phyloP scores from a whole-genome alignment of 2,797 vertebrate species.

The Acanthornis magna region DNA sequence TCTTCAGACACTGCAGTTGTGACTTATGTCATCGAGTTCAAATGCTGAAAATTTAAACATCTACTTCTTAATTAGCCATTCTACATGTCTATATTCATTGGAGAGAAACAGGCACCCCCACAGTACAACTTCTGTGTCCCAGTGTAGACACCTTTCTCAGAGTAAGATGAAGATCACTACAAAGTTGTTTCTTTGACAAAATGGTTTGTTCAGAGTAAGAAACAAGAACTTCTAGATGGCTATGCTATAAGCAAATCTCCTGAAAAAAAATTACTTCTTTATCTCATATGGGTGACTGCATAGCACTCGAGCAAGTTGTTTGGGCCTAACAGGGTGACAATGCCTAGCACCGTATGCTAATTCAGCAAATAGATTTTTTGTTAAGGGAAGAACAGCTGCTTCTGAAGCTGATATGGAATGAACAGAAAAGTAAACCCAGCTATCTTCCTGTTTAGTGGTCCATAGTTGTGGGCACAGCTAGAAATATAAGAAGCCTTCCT shows the following conservation, averaged over 20 bases:
- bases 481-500: background rate
- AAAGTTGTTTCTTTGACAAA: background rate
- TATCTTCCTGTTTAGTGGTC: background rate
- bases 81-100: background rate
- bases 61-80: background rate
- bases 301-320: fast-evolving
- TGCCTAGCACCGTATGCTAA: background rate
- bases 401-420: background rate
- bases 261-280: background rate
- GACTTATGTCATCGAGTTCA: background rate
- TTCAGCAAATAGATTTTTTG: background rate
- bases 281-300: background rate
- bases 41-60: background rate
- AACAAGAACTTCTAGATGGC: background rate
- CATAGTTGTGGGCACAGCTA: background rate
- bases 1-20: background rate
- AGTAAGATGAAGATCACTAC: background rate
- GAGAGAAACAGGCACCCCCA: background rate
- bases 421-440: background rate
- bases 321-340: background rate
- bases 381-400: background rate
- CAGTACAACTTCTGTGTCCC: background rate
- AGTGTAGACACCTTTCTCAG: background rate
- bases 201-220: background rate
- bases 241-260: background rate